These are phyloP conservation scores for Scotopteryx bipunctaria DNA, from an alignment of 2,888 invertebrate species.

Conservation along the genomic window DNA sequence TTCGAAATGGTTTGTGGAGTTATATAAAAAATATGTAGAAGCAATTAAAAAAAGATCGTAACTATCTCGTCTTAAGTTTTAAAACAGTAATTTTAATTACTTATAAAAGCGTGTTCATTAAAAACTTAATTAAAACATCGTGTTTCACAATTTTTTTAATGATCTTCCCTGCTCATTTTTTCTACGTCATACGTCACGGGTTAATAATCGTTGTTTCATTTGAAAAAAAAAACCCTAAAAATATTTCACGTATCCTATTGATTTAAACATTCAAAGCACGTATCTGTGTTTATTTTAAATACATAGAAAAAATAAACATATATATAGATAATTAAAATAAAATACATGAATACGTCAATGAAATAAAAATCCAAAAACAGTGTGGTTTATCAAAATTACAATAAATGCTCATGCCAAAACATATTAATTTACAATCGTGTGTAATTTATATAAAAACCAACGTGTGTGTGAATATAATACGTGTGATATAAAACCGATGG, in stretches of 20 bases:
- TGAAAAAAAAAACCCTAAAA: not conserved
- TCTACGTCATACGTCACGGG: too few species aligned
- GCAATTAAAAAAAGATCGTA: slow-evolving; percentile 1
- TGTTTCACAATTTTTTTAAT: too few species aligned
- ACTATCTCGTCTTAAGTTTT: not conserved
- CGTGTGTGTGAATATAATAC: slow-evolving; percentile 44
- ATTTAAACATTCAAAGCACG: slow-evolving; percentile 28
- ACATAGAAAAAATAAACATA: slow-evolving; percentile 40
- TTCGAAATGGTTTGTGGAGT: too few species aligned
- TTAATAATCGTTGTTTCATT: not conserved
- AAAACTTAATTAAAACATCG: not conserved
- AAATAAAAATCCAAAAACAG: slow-evolving; percentile 36
- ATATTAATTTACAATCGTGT: slow-evolving; percentile 64
- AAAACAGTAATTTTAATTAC: not conserved
- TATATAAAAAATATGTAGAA: too few species aligned
- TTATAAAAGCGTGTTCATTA: slow-evolving; percentile 7
- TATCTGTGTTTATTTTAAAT: slow-evolving; percentile 33
- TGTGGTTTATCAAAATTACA: slow-evolving; percentile 46
- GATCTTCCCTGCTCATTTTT: not conserved
- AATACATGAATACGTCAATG: slow-evolving; percentile 37
- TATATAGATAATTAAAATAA: slow-evolving; percentile 44
- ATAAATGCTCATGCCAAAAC: slow-evolving; percentile 68
- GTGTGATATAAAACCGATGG: slow-evolving; percentile 51
- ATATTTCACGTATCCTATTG: slow-evolving; percentile 19
- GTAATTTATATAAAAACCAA: slow-evolving; percentile 44